phyloP scores from a whole-genome alignment of 2,888 invertebrate species.

The Euclidia mi region DNA sequence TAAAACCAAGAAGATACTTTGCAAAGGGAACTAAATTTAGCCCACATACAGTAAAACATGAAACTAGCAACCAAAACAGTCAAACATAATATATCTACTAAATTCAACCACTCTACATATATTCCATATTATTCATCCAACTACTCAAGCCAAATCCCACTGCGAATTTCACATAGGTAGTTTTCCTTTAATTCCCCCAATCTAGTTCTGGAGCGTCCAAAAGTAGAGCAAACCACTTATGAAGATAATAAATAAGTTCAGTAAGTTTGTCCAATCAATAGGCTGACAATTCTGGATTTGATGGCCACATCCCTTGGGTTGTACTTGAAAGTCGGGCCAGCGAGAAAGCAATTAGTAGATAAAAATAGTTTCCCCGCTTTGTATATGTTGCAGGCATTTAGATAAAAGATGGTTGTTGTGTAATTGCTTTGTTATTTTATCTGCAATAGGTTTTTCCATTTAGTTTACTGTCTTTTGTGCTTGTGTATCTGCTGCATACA shows the following conservation, averaged over 20 bases:
- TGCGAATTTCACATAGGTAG: background rate
- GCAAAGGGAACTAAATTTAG: too few relatives aligned
- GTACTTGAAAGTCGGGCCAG: constrained; percentile 32
- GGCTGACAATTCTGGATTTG: constrained; percentile 29
- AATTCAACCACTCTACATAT: too few relatives aligned
- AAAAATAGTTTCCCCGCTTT: constrained; percentile 37
- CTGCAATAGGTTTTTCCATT: too few relatives aligned
- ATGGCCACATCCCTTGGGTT: constrained; percentile 40
- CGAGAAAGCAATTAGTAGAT: constrained; percentile 45
- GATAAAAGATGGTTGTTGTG: too few relatives aligned
- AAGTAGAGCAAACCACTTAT: constrained; percentile 1
- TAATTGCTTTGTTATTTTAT: too few relatives aligned
- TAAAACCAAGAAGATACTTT: too few relatives aligned
- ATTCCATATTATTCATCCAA: too few relatives aligned
- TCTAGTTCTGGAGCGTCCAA: background rate
- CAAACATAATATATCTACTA: too few relatives aligned
- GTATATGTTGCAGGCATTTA: constrained; percentile 6
- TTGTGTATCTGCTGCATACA: too few relatives aligned
- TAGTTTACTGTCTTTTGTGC: too few relatives aligned
- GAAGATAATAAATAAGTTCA: constrained; percentile 17
- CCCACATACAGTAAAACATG: too few relatives aligned
- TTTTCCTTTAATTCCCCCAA: background rate
- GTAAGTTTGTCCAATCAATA: constrained; percentile 34
- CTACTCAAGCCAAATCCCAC: background rate
- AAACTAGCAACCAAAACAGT: too few relatives aligned